Evolutionary conservation across 2,113 vertebrate species (phyloP).

Genomic region (Macroglossus sobrinus): DNA sequence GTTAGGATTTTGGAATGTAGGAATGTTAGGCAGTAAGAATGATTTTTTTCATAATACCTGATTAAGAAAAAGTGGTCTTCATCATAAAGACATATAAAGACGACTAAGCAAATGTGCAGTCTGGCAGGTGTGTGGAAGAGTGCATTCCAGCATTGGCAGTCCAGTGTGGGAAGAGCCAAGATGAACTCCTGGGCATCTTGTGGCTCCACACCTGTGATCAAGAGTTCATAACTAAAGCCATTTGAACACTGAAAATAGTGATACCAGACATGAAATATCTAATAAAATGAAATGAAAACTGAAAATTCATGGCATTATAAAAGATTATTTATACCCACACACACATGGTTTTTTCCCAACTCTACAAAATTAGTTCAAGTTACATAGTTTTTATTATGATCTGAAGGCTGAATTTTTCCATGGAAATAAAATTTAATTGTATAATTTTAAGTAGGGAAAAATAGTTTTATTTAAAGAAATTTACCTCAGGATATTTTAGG

Average conservation of each 20-base stretch:
- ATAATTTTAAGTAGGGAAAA: not conserved
- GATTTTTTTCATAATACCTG: not conserved
- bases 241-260: not conserved
- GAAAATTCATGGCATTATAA: not conserved
- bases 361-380: not conserved
- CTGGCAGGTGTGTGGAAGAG: not conserved
- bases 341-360: not conserved
- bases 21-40: not conserved
- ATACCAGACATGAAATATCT: not conserved
- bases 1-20: not conserved
- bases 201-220: not conserved
- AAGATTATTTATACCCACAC: not conserved
- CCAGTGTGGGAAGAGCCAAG: not conserved
- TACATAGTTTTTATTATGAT: not conserved
- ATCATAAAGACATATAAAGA: not conserved
- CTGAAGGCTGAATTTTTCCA: not conserved
- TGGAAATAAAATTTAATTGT: not conserved
- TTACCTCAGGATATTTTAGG: not conserved
- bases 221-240: not conserved
- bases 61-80: not conserved
- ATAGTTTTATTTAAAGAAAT: not conserved
- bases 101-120: not conserved
- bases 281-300: not conserved
- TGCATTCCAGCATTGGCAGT: not conserved
- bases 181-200: not conserved